phyloP scores from a whole-genome alignment of 2,888 invertebrate species.

The Napeogenes sylphis region DNA sequence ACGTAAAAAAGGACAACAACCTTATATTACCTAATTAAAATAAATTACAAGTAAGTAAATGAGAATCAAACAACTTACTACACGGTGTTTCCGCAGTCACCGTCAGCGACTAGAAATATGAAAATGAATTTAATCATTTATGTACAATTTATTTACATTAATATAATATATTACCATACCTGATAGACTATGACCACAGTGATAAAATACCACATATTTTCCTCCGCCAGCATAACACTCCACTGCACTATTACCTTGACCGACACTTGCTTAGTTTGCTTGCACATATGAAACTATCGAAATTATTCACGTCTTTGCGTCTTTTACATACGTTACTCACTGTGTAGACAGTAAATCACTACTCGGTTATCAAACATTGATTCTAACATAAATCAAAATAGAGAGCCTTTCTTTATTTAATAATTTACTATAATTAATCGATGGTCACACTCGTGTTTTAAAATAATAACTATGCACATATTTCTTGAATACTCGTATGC shows the following conservation, averaged over 20 bases:
- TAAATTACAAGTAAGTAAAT: background rate
- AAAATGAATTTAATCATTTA: slow-evolving; percentile 7
- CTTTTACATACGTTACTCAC: slow-evolving; percentile 42
- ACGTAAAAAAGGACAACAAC: too few relatives aligned
- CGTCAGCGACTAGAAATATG: slow-evolving; percentile 49
- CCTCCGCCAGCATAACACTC: slow-evolving; percentile 41
- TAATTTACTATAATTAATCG: slow-evolving; percentile 1
- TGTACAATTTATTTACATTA: background rate
- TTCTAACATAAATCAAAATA: slow-evolving; percentile 13
- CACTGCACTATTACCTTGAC: slow-evolving; percentile 43
- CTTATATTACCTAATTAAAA: slow-evolving; percentile 4
- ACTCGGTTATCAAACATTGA: slow-evolving; percentile 10
- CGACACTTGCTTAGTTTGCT: slow-evolving; percentile 48
- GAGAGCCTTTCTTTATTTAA: slow-evolving; percentile 8
- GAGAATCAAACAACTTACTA: slow-evolving; percentile 43
- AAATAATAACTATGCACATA: background rate
- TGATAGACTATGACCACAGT: slow-evolving; percentile 4
- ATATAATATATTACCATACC: slow-evolving; percentile 31
- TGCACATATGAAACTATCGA: slow-evolving; percentile 46
- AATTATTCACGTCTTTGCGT: slow-evolving; percentile 65
- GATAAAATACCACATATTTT: slow-evolving; percentile 22
- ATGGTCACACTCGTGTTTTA: slow-evolving; percentile 2
- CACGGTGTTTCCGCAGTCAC: slow-evolving; percentile 39
- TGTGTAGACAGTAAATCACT: slow-evolving; percentile 33
- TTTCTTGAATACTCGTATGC: background rate